These are phyloP conservation scores for Protomyctophum bolini DNA, from an alignment of 2,113 vertebrate species.

Conservation along the genomic window DNA sequence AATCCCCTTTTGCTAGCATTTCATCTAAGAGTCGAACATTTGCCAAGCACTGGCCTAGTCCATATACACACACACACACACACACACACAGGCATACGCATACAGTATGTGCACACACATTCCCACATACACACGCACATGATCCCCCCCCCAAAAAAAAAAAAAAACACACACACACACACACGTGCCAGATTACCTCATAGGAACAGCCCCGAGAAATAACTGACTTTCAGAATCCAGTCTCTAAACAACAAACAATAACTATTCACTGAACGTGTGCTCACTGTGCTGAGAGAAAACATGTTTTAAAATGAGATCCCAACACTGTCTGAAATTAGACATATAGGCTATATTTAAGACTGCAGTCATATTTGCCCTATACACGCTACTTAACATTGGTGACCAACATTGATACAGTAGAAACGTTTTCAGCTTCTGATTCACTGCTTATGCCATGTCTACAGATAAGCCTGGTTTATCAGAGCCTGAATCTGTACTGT, in stretches of 20 bases:
- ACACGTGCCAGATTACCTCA: conserved; percentile 35
- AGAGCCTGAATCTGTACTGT: background rate
- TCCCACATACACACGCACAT: conserved; percentile 9
- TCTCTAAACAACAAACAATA: conserved; percentile 18
- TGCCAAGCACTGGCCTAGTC: conserved; percentile 18
- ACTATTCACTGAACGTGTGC: conserved; percentile 12
- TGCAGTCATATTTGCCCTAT: too few relatives aligned
- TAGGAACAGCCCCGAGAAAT: background rate
- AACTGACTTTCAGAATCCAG: conserved; percentile 8
- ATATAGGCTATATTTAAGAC: background rate
- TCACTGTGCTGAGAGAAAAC: background rate
- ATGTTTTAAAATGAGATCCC: conserved; percentile 30
- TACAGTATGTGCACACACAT: background rate
- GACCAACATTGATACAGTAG: too few relatives aligned
- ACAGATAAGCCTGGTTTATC: conserved; percentile 18
- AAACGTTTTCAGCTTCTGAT: conserved; percentile 1
- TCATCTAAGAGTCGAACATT: conserved; percentile 54
- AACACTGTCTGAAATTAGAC: background rate
- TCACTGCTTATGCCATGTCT: conserved; percentile 5
- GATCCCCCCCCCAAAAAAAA: background rate
- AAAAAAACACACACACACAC: background rate
- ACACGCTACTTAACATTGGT: too few relatives aligned
- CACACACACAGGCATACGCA: background rate
- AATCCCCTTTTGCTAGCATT: conserved; percentile 58
- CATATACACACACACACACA: conserved; percentile 1